phyloP scores from a whole-genome alignment of 2,113 vertebrate genomes.

The Planiliza haematocheilus region DNA sequence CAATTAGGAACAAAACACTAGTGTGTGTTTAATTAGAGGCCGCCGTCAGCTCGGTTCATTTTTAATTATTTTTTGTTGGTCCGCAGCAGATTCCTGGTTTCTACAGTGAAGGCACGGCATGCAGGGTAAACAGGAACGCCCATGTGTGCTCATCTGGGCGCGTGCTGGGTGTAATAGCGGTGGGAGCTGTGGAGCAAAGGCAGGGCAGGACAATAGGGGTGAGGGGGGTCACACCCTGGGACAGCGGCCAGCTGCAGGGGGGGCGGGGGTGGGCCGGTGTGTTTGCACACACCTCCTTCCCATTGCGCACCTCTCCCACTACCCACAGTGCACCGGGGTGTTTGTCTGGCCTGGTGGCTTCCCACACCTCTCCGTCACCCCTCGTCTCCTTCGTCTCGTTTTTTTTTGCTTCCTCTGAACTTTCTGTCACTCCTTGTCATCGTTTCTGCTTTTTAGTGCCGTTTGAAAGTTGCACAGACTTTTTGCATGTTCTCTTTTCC shows the following conservation, averaged over 20 bases:
- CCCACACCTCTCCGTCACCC: constrained; percentile 45
- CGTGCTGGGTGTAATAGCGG: neutral
- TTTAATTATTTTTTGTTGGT: constrained; percentile 6
- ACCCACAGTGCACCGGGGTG: constrained; percentile 58
- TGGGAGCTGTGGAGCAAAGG: constrained; percentile 12
- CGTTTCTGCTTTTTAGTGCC: too few relatives aligned
- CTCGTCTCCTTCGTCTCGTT: neutral
- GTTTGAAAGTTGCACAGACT: too few relatives aligned
- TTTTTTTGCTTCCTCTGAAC: neutral
- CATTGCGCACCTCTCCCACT: constrained; percentile 7
- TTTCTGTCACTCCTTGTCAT: too few relatives aligned
- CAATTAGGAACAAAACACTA: constrained; percentile 16
- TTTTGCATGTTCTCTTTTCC: too few relatives aligned
- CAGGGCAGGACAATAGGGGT: constrained; percentile 34
- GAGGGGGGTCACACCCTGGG: constrained; percentile 66
- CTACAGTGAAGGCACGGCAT: constrained; percentile 29
- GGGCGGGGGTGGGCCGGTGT: constrained; percentile 15
- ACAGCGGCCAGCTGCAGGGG: constrained; percentile 70
- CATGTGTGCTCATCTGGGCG: constrained; percentile 52
- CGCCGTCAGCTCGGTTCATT: neutral
- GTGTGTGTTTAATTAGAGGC: constrained; percentile 26
- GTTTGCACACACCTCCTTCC: constrained; percentile 62
- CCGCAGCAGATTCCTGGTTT: constrained; percentile 14
- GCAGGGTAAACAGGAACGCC: constrained; percentile 63
- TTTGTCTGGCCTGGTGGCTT: constrained; percentile 67